A percentile compares a stretch with the other conserved stretches of the same genome.
These are phyloP conservation scores for Macrostomum lignano DNA, from an alignment of 1,140 invertebrate species.

Conservation along the genomic window DNA sequence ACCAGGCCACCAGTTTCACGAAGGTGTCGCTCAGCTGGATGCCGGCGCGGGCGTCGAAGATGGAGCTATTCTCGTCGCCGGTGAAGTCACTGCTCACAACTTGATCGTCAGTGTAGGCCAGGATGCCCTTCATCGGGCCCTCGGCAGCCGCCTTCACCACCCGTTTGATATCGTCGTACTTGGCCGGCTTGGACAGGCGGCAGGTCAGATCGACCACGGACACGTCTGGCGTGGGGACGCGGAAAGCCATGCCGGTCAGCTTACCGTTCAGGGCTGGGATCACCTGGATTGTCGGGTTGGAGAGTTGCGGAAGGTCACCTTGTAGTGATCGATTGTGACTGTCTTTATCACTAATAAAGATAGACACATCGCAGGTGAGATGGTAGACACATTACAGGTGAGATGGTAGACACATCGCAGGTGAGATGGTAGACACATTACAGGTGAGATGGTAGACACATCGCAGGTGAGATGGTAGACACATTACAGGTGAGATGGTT, in stretches of 20 bases:
- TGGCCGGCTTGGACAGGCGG: slow-evolving; percentile 32
- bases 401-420: no score
- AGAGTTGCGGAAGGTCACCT: no score
- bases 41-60: slow-evolving; percentile 76
- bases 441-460: no score
- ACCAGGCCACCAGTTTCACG: slow-evolving; percentile 33
- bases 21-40: slow-evolving; percentile 34
- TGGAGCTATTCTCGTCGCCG: slow-evolving; percentile 50
- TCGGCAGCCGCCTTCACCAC: slow-evolving; percentile 57
- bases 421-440: no score
- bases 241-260: slow-evolving; percentile 90
- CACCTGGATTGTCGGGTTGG: no score
- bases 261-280: slow-evolving; percentile 55
- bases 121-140: slow-evolving; percentile 47
- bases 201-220: slow-evolving; percentile 83
- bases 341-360: no score
- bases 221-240: slow-evolving; percentile 74
- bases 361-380: no score
- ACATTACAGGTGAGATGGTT: no score
- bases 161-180: slow-evolving; percentile 59
- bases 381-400: no score
- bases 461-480: no score
- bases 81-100: slow-evolving; percentile 71
- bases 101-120: slow-evolving; percentile 72
- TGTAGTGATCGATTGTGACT: no score